These are phyloP conservation scores for Meloidogyne chitwoodi DNA, from an alignment of 1,140 invertebrate genomes.

Conservation along the genomic window DNA sequence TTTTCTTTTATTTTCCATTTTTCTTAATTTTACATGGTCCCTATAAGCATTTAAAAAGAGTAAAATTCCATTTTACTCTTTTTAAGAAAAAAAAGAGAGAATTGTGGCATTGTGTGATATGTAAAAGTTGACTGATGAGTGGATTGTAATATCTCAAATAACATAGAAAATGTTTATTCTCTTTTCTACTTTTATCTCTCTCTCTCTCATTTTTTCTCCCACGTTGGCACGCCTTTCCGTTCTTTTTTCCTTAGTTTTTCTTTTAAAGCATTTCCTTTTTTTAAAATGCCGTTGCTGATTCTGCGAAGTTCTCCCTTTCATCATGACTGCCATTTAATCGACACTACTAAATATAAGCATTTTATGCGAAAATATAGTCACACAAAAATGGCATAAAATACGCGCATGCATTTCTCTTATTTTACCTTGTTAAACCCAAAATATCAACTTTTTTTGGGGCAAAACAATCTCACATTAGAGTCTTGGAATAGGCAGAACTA, in stretches of 20 bases:
- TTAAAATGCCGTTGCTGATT: background rate
- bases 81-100: background rate
- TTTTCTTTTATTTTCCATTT: background rate
- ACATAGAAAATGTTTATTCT: background rate
- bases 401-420: background rate
- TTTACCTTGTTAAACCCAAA: too few relatives aligned
- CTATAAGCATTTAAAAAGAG: background rate
- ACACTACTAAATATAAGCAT: background rate
- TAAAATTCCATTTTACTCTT: background rate
- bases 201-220: background rate
- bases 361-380: background rate
- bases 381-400: background rate
- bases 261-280: background rate
- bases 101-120: background rate
- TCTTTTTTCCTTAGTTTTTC: background rate
- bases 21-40: background rate
- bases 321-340: background rate
- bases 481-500: too few relatives aligned
- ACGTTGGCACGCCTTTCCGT: background rate
- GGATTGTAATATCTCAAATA: background rate
- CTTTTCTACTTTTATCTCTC: background rate
- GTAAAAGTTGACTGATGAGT: background rate
- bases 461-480: too few relatives aligned
- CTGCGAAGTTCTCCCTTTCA: background rate
- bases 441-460: too few relatives aligned